Evolutionary conservation across 2,888 invertebrate genomes (phyloP).

Genomic region (Alentia gelatinosa): DNA sequence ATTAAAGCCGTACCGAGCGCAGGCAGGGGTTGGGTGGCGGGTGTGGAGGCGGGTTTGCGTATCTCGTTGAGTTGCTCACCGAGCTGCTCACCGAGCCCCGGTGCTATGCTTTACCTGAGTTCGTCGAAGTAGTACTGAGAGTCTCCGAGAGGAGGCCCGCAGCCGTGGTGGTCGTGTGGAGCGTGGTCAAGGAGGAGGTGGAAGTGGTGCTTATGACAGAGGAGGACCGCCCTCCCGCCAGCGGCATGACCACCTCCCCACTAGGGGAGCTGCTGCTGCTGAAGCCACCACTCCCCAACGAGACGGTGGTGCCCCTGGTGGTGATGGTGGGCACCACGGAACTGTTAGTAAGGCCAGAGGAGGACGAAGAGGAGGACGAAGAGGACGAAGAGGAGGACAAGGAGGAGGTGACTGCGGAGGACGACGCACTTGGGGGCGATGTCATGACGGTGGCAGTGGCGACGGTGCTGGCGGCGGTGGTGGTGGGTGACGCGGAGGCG

Average conservation of each 20-base stretch:
- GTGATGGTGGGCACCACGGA: not conserved
- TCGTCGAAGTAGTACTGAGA: not conserved
- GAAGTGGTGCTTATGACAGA: not conserved
- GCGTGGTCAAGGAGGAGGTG: not conserved
- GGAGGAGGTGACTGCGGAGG: not conserved
- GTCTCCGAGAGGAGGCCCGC: conserved; percentile 36
- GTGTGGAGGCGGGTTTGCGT: not conserved
- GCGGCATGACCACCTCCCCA: not conserved
- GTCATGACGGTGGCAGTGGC: not conserved
- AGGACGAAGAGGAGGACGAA: conserved; percentile 30
- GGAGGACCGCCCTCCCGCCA: not conserved
- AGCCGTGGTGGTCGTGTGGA: not conserved
- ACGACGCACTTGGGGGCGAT: not conserved
- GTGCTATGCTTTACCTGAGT: not conserved
- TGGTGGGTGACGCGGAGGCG: not conserved
- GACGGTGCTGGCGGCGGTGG: not conserved
- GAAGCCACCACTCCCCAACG: not conserved
- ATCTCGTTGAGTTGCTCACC: too few species aligned
- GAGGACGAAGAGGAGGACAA: conserved; percentile 20
- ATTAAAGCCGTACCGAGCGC: too few species aligned
- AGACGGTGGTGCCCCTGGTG: not conserved
- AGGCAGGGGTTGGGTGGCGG: not conserved
- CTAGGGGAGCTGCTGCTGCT: not conserved
- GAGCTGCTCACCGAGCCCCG: too few species aligned
- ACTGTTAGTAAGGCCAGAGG: conserved; percentile 40